A percentile compares a stretch with the other conserved stretches of the same genome.
These are phyloP conservation scores for Phylloscopus collybita DNA, from an alignment of 2,797 vertebrate genomes.

Conservation along the genomic window DNA sequence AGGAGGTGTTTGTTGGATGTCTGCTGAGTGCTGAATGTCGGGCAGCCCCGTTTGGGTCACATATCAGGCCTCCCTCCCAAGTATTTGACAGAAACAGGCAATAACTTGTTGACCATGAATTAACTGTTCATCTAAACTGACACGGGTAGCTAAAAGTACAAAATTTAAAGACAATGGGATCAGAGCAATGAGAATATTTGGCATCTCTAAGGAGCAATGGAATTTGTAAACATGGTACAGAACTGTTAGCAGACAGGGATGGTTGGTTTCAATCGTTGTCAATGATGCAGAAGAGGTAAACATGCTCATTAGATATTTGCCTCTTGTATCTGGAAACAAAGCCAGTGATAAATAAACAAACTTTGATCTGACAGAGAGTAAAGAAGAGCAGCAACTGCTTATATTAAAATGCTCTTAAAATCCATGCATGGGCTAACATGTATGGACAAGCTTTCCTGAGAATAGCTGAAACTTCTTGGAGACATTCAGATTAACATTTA, in stretches of 20 bases:
- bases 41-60: not conserved
- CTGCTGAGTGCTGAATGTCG: not conserved
- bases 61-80: not conserved
- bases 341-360: not conserved
- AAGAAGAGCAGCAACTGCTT: not conserved
- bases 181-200: not conserved
- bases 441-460: not conserved
- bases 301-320: not conserved
- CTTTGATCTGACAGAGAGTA: not conserved
- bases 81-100: not conserved
- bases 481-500: not conserved
- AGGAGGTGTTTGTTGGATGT: not conserved
- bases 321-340: not conserved
- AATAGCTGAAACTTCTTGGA: not conserved
- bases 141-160: not conserved
- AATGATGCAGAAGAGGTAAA: not conserved
- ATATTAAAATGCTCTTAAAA: not conserved
- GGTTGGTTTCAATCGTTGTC: not conserved
- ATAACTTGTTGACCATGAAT: not conserved
- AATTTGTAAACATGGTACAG: not conserved
- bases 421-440: not conserved
- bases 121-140: not conserved
- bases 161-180: not conserved
- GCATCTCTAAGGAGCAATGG: not conserved
- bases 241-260: not conserved